These are phyloP conservation scores for Cryptomyrus ogoouensis DNA, from an alignment of 2,113 vertebrate species.

Conservation along the genomic window DNA sequence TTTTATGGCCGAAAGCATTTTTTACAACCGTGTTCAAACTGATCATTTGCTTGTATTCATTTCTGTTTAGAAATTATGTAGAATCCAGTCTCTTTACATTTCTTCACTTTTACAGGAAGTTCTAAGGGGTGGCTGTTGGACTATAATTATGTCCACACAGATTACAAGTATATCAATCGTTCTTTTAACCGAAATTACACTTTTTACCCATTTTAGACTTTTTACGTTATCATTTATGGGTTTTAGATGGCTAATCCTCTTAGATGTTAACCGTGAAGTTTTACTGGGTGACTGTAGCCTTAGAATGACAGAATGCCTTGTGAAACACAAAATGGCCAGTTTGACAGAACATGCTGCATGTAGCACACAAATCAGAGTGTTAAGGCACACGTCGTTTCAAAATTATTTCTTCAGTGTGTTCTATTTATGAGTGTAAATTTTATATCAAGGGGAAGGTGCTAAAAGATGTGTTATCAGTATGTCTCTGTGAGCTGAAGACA, in stretches of 20 bases:
- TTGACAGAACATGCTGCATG: background rate
- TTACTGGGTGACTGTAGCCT: slow-evolving; percentile 23
- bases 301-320: slow-evolving; percentile 24
- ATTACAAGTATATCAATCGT: slow-evolving; percentile 12
- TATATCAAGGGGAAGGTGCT: slow-evolving; percentile 14
- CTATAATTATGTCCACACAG: background rate
- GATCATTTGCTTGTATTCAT: background rate
- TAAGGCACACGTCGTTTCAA: slow-evolving; percentile 11
- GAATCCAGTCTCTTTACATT: background rate
- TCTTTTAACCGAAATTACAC: slow-evolving; percentile 37
- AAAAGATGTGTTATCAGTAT: background rate
- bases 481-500: background rate
- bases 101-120: background rate
- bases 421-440: slow-evolving; percentile 17
- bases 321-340: background rate
- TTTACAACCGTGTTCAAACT: background rate
- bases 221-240: slow-evolving; percentile 29
- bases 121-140: background rate
- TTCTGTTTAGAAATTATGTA: background rate
- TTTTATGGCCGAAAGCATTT: background rate
- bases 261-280: slow-evolving; percentile 18
- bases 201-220: slow-evolving; percentile 32
- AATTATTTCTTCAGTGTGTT: background rate
- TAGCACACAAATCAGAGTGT: background rate
- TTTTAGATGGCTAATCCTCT: slow-evolving; percentile 25